Evolutionary conservation across 2,888 invertebrate species (phyloP).

Genomic region (Apocheima hispidaria): DNA sequence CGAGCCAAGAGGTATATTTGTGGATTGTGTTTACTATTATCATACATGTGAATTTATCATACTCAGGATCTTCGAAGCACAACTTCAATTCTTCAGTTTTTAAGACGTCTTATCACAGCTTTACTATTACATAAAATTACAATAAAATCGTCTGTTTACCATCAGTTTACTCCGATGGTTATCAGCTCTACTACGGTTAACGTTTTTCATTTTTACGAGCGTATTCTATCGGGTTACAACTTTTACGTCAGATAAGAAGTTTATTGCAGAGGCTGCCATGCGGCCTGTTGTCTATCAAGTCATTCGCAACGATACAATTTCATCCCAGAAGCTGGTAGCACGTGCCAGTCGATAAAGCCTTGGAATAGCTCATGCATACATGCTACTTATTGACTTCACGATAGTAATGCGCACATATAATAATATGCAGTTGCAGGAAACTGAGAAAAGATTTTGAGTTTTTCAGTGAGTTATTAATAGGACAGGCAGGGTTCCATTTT

Average conservation of each 20-base stretch:
- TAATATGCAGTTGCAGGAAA: conserved; percentile 3
- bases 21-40: background rate
- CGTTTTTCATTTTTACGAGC: conserved; percentile 18
- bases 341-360: conserved; percentile 19
- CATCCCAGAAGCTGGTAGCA: conserved; percentile 12
- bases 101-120: conserved; percentile 3
- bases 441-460: background rate
- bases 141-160: conserved; percentile 14
- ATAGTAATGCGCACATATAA: conserved; percentile 10
- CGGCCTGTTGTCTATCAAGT: conserved; percentile 20
- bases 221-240: conserved; percentile 19
- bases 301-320: conserved; percentile 30
- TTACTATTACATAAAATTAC: background rate
- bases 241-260: conserved; percentile 19
- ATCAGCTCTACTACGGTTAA: conserved; percentile 5
- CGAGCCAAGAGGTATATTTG: background rate
- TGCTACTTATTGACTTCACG: conserved; percentile 19
- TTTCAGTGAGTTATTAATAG: background rate
- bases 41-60: background rate
- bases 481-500: no score
- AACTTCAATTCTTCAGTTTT: background rate
- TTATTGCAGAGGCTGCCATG: conserved; percentile 14
- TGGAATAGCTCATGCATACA: conserved; percentile 19
- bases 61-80: background rate
- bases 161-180: conserved; percentile 10